Evolutionary conservation across 2,113 vertebrate genomes (phyloP).

Genomic region (Myanophis thanlyinensis): DNA sequence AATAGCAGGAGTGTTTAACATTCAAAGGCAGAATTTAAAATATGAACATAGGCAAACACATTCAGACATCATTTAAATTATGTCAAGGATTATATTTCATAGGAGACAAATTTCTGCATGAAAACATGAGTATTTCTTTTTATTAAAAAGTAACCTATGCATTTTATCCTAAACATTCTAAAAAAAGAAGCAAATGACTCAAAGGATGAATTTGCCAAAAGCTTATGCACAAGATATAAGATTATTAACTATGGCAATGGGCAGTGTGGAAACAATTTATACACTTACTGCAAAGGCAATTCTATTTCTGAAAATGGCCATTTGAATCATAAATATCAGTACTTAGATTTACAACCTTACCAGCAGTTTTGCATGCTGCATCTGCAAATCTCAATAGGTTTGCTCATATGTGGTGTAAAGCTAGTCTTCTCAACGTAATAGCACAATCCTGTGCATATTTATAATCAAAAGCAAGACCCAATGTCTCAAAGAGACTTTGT

Average conservation of each 20-base stretch:
- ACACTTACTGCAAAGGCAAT: background rate
- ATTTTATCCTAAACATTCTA: background rate
- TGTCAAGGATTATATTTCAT: background rate
- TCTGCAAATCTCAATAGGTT: constrained; percentile 8
- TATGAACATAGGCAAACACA: background rate
- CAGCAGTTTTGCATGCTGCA: background rate
- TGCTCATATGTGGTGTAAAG: background rate
- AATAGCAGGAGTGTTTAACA: background rate
- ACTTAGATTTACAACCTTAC: background rate
- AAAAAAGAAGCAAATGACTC: constrained; percentile 15
- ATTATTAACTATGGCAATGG: constrained; percentile 3
- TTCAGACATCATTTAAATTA: background rate
- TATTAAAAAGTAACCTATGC: constrained; percentile 2
- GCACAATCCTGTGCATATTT: background rate
- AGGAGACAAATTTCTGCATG: background rate
- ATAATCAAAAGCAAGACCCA: background rate
- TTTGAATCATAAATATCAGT: background rate
- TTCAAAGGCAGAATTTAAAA: constrained; percentile 5
- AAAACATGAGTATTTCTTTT: background rate
- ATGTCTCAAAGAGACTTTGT: background rate
- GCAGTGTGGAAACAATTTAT: background rate
- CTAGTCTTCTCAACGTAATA: background rate
- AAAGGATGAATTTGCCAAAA: background rate
- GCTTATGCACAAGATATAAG: background rate
- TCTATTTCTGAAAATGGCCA: background rate